Base-by-base conservation (phyloP, 2,113 vertebrate species). In the Gadus chalcogrammus region DNA sequence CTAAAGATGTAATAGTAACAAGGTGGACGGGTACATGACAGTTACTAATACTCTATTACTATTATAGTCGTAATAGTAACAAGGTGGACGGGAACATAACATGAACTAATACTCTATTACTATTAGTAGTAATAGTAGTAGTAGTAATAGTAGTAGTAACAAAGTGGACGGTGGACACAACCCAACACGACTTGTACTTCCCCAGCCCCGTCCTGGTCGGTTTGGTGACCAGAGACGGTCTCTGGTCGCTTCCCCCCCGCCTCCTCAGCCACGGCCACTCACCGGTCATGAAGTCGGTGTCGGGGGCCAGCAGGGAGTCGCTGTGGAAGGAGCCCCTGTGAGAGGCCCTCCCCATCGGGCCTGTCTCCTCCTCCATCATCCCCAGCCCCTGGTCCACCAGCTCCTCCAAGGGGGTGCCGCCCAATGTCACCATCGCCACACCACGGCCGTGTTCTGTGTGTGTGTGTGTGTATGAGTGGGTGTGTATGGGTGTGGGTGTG, bases 211-310 rank as follows among this genome's bases (percentile, higher is more conserved):
- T 3, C 6, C 31, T 4, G 31, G 31, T 5, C 6, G 6, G 31
- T 35, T 35, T 35, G 31, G 31, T 4, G 31, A 35, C 6, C 31
- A 24, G 24, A 24, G 31, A 35, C 31, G 31, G 31, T 35, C 31
- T 35, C 56, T 16, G 16, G 16, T 8, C 59, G 8, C 8, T 12
- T 17, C 61, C 3, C 16, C 27, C 15, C 27, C 62, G 5, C 9
- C 61, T 22, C 24, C 11, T 15, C n/a, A 27, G 35, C 24, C 27
- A 63, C 61, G 9, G 5, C 8, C 5, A 48, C 59, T 71, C 52
- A 92, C 91, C 91, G 85, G 77, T 85, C 84, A 89, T 85, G 83
- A 91, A 91, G 88, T 92, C 91, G 0, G 85, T 81, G 77, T 91
- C 89, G 0, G 89, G 86, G 1, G 84, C 85, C 74, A 91, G 84